Evolutionary conservation across 2,113 vertebrate genomes (phyloP).

Genomic region (Ivindomyrus marchei): DNA sequence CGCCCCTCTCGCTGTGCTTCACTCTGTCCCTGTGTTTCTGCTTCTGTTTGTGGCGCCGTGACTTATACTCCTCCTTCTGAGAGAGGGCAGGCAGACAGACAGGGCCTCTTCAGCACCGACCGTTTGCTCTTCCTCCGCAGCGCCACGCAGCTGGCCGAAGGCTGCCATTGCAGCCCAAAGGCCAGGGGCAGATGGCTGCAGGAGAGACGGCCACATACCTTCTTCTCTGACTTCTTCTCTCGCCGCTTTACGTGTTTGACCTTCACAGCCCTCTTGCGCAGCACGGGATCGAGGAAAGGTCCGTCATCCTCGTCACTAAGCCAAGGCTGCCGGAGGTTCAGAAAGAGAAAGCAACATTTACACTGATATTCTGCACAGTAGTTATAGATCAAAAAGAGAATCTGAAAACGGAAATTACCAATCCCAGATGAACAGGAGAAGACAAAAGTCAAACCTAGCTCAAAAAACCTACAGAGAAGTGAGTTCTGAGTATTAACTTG

Average conservation of each 20-base stretch:
- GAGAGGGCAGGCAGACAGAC: not conserved
- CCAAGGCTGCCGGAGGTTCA: slow-evolving; percentile 62
- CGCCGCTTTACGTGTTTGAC: slow-evolving; percentile 88
- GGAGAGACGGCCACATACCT: slow-evolving; percentile 45
- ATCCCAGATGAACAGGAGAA: not conserved
- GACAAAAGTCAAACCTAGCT: not conserved
- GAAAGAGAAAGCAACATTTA: not conserved
- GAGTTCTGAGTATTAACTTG: not conserved
- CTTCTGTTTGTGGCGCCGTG: slow-evolving; percentile 82
- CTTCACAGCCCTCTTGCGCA: slow-evolving; percentile 84
- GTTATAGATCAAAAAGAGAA: not conserved
- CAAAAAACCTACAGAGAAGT: not conserved
- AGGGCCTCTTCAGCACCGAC: not conserved
- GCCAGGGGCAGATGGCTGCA: not conserved
- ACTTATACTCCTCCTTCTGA: slow-evolving; percentile 75
- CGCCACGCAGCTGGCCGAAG: not conserved
- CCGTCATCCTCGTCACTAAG: slow-evolving; percentile 78
- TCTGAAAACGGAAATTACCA: not conserved
- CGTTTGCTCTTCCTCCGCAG: not conserved
- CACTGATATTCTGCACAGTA: not conserved
- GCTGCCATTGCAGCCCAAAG: no score
- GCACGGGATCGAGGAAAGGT: slow-evolving; percentile 67
- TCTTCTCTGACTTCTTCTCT: slow-evolving; percentile 89
- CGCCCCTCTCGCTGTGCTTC: slow-evolving; percentile 68
- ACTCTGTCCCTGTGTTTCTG: slow-evolving; percentile 79